Evolutionary conservation across 1,140 invertebrate genomes (phyloP).

Genomic region (Diabrotica undecimpunctata): DNA sequence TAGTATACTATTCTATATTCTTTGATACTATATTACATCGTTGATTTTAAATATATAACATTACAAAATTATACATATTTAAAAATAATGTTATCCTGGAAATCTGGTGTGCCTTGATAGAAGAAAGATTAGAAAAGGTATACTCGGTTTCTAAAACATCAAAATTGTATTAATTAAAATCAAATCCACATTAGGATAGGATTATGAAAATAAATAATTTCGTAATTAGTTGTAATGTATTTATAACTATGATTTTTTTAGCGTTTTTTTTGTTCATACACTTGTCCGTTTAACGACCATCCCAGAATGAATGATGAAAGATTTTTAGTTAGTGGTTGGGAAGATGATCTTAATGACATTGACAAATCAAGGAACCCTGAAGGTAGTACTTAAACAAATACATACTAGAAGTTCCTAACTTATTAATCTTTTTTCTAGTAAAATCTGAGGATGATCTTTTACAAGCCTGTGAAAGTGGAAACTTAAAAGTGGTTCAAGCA

Average conservation of each 20-base stretch:
- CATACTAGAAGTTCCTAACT: not conserved
- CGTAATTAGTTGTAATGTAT: too few species aligned
- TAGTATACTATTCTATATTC: too few species aligned
- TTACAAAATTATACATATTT: too few species aligned
- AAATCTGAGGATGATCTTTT: slow-evolving; percentile 67
- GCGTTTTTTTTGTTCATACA: slow-evolving; percentile 25
- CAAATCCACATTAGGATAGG: too few species aligned
- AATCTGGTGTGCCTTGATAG: too few species aligned
- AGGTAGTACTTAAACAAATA: slow-evolving; percentile 45
- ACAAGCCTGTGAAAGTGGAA: slow-evolving; percentile 78
- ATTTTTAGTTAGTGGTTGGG: slow-evolving; percentile 59
- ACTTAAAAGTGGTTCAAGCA: slow-evolving; percentile 61
- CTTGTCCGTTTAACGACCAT: not conserved
- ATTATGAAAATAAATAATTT: too few species aligned
- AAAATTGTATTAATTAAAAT: too few species aligned
- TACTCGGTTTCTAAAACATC: too few species aligned
- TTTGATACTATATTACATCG: too few species aligned
- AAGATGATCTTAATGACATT: slow-evolving; percentile 60
- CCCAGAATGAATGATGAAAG: slow-evolving; percentile 30
- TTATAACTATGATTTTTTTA: slow-evolving; percentile 8
- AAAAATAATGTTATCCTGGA: too few species aligned
- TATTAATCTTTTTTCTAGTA: slow-evolving; percentile 50
- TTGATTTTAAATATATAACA: too few species aligned
- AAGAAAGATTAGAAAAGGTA: too few species aligned
- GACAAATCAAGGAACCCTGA: slow-evolving; percentile 58